phyloP scores from a whole-genome alignment of 2,113 vertebrate genomes.

The Salvelinus fontinalis region DNA sequence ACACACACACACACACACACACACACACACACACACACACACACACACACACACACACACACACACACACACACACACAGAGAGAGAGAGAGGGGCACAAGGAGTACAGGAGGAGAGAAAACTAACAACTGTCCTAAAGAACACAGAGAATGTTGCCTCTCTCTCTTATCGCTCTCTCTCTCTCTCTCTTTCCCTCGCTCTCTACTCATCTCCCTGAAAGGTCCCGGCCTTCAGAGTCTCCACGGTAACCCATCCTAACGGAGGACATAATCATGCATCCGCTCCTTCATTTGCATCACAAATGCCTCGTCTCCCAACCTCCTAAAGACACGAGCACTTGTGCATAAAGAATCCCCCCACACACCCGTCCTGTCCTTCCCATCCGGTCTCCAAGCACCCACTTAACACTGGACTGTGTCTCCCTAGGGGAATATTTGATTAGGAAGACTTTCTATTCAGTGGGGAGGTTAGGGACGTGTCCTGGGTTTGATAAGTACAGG shows the following conservation, averaged over 20 bases:
- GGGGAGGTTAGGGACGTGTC: no score
- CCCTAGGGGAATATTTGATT: conserved; percentile 27
- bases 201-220: neutral
- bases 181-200: neutral
- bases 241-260: conserved; percentile 62
- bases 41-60: no score
- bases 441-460: conserved; percentile 16
- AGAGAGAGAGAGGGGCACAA: no score
- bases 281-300: conserved; percentile 63
- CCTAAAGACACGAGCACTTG: conserved; percentile 17
- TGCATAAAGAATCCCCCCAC: conserved; percentile 15
- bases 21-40: no score
- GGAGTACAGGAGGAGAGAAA: neutral
- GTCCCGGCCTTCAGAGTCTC: conserved; percentile 34
- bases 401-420: conserved; percentile 35
- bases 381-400: conserved; percentile 30
- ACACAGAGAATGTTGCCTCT: neutral
- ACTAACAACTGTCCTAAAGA: neutral
- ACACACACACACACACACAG: no score
- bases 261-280: conserved; percentile 55
- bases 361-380: conserved; percentile 1
- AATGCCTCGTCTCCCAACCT: conserved; percentile 29
- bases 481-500: no score
- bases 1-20: neutral
- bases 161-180: neutral